These are phyloP conservation scores for Semaprochilodus insignis DNA, from an alignment of 2,797 vertebrate species.

Conservation along the genomic window DNA sequence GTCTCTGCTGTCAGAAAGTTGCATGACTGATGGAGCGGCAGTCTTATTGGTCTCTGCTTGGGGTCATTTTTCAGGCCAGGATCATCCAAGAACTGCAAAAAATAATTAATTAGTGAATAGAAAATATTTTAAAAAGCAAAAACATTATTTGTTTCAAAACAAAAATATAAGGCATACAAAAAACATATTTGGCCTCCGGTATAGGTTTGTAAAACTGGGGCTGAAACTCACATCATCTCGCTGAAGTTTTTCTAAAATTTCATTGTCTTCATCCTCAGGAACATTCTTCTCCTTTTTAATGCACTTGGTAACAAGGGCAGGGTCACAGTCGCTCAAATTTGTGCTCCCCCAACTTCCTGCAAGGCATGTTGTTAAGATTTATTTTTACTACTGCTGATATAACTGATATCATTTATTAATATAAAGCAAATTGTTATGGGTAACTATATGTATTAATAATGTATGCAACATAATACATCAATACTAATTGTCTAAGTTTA, in stretches of 20 bases:
- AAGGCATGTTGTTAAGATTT: background rate
- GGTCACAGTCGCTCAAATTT: constrained; percentile 56
- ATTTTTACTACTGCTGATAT: background rate
- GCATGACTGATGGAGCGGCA: constrained; percentile 75
- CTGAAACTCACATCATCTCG: constrained; percentile 74
- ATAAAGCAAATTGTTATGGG: background rate
- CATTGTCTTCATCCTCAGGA: constrained; percentile 68
- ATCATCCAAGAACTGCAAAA: constrained; percentile 78
- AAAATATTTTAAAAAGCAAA: background rate
- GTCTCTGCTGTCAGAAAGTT: constrained; percentile 54
- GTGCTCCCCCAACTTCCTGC: constrained; percentile 70
- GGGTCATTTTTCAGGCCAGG: constrained; percentile 77
- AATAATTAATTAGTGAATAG: background rate
- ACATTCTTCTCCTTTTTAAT: constrained; percentile 74
- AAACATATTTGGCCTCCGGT: background rate
- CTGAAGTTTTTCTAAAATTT: constrained; percentile 76
- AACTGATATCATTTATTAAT: too few species aligned
- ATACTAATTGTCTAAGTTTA: background rate
- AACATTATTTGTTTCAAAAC: background rate
- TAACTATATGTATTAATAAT: background rate
- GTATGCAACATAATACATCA: background rate
- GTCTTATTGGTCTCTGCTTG: constrained; percentile 76
- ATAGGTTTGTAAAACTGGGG: background rate
- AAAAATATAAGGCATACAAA: background rate
- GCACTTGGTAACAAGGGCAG: constrained; percentile 63